Conservation (phyloP, 1,140 invertebrate species). For the Formica selysi region DNA sequence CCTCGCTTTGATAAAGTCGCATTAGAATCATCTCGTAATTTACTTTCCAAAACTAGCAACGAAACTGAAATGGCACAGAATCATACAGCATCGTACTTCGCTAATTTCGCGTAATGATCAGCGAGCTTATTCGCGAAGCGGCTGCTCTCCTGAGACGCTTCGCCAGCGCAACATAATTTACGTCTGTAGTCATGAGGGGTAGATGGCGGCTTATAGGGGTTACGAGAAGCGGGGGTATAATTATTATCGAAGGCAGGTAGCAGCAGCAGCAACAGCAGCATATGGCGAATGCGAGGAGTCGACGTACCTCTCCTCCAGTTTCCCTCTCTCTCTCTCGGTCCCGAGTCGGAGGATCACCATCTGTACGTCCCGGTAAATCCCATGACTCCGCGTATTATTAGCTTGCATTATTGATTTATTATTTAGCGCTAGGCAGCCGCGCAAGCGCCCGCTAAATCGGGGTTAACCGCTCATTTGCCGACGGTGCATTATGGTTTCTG, state of each 20-base stretch:
- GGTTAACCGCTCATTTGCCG: constrained; percentile 81
- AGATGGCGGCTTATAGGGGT: constrained; percentile 43
- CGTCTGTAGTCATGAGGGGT: constrained; percentile 30
- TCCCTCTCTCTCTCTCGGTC: background rate
- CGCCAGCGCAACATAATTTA: constrained; percentile 58
- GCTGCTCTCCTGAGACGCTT: constrained; percentile 50
- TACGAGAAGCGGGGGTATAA: constrained; percentile 65
- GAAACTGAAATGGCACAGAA: background rate
- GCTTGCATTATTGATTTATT: constrained; percentile 81
- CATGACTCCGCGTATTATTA: constrained; percentile 77
- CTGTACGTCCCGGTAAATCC: constrained; percentile 64
- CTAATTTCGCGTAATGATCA: constrained; percentile 69
- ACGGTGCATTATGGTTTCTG: constrained; percentile 75
- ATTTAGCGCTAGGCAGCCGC: constrained; percentile 76
- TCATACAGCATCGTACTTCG: constrained; percentile 64
- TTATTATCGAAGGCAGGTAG: constrained; percentile 74
- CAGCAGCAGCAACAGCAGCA: constrained; percentile 41
- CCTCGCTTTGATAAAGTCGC: constrained; percentile 20
- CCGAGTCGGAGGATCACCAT: constrained; percentile 55
- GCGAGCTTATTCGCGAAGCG: constrained; percentile 48
- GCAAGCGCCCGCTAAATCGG: constrained; percentile 79
- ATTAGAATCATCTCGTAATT: constrained; percentile 32
- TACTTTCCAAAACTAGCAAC: constrained; percentile 32
- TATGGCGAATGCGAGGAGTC: constrained; percentile 70
- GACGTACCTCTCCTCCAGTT: constrained; percentile 26